phyloP scores from a whole-genome alignment of 2,113 vertebrate genomes.

The Lophura nycthemera region DNA sequence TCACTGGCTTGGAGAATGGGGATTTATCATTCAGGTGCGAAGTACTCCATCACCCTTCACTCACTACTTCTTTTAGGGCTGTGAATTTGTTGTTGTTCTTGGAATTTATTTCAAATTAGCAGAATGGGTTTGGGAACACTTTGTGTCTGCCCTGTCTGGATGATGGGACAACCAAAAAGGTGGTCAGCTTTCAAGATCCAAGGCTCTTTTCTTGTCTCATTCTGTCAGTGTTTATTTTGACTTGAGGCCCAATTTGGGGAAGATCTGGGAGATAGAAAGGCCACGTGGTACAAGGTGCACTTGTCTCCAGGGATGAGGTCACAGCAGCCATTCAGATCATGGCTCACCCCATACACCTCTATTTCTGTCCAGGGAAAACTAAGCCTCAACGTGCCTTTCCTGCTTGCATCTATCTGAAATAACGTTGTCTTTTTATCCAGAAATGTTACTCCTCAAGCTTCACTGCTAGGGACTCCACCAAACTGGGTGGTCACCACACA shows the following conservation, averaged over 20 bases:
- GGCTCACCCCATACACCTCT: neutral
- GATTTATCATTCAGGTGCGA: slow-evolving; percentile 33
- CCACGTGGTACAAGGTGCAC: neutral
- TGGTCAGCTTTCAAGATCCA: neutral
- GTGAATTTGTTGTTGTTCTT: slow-evolving; percentile 5
- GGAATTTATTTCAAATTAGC: slow-evolving; percentile 35
- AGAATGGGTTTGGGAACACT: neutral
- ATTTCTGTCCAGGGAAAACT: neutral
- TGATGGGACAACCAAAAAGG: neutral
- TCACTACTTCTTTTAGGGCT: neutral
- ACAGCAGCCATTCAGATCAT: neutral
- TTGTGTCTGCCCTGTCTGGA: neutral
- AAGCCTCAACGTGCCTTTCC: neutral
- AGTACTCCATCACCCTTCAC: slow-evolving; percentile 10
- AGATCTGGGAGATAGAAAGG: neutral
- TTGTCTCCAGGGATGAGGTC: neutral
- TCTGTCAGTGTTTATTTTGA: neutral
- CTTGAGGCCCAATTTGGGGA: neutral
- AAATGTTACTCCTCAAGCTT: neutral
- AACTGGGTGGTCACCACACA: neutral
- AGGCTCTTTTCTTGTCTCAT: neutral
- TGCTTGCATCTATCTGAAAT: neutral
- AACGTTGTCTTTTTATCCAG: neutral
- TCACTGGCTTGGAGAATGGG: neutral
- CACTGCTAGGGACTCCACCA: neutral